phyloP scores from a whole-genome alignment of 2,888 invertebrate species.

The Epinotia ramella region DNA sequence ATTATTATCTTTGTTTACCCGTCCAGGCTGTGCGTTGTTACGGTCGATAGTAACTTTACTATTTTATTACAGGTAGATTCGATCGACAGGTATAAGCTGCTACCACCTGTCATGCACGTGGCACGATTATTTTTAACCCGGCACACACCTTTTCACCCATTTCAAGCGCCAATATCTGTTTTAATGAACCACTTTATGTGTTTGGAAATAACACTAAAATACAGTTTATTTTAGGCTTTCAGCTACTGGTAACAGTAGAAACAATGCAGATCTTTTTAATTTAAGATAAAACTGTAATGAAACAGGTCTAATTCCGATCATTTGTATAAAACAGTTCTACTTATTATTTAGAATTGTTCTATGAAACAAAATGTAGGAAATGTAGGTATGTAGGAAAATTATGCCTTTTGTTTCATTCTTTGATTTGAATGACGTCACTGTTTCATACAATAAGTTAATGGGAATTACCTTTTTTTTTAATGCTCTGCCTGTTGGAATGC shows the following conservation, averaged over 20 bases:
- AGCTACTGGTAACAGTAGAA: not conserved
- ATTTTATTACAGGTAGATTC: too few relatives aligned
- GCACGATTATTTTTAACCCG: conserved; percentile 39
- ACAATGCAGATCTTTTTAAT: too few relatives aligned
- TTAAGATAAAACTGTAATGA: too few relatives aligned
- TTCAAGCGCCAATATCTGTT: not conserved
- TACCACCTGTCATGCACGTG: conserved; percentile 43
- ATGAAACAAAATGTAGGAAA: not conserved
- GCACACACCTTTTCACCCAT: conserved; percentile 33
- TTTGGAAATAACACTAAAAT: not conserved
- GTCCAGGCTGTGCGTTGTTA: not conserved
- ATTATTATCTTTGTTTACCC: not conserved
- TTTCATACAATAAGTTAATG: too few relatives aligned
- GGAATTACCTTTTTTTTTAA: not conserved
- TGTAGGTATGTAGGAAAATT: not conserved
- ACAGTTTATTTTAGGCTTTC: not conserved
- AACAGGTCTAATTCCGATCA: too few relatives aligned
- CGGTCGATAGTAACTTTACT: too few relatives aligned
- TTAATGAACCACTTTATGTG: not conserved
- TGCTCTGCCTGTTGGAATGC: too few relatives aligned
- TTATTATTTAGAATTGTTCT: not conserved
- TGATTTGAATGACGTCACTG: not conserved
- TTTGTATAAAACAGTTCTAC: not conserved
- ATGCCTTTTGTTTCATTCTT: not conserved
- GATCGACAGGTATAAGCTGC: conserved; percentile 34